These are phyloP conservation scores for Drosophila falleni DNA, from an alignment of 2,888 invertebrate genomes.

Conservation along the genomic window DNA sequence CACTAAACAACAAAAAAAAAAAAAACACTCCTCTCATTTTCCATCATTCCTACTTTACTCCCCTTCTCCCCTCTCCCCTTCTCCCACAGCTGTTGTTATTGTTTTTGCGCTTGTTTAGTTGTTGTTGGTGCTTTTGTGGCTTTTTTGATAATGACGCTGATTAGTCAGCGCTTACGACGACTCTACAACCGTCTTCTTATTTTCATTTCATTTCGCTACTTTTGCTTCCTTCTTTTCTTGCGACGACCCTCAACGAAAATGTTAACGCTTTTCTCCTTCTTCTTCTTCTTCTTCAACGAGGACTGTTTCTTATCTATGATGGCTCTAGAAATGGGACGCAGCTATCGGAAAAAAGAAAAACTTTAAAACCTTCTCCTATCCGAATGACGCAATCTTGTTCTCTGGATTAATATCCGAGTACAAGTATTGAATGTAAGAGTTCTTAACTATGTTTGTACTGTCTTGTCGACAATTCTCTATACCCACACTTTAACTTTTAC, in stretches of 20 bases:
- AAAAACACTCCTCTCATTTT: neutral
- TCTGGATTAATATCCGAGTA: constrained; percentile 12
- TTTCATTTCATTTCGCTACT: constrained; percentile 27
- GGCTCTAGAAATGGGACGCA: constrained; percentile 10
- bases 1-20: neutral
- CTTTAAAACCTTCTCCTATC: constrained; percentile 42
- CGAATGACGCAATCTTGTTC: constrained; percentile 41
- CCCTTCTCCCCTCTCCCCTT: too few species aligned
- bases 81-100: constrained; percentile 41
- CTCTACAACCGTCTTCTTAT: constrained; percentile 57
- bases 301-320: constrained; percentile 48
- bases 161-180: constrained; percentile 78
- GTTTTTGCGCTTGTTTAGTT: constrained; percentile 34
- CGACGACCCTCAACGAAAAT: constrained; percentile 20
- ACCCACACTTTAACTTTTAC: neutral
- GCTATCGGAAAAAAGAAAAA: constrained; percentile 50
- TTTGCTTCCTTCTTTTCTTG: constrained; percentile 1
- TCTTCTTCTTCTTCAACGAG: too few species aligned
- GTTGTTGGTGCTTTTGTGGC: constrained; percentile 40
- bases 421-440: constrained; percentile 19
- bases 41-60: neutral
- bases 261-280: constrained; percentile 31
- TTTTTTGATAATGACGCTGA: constrained; percentile 73
- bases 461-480: neutral
- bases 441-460: constrained; percentile 13